Percentiles rank a stretch among this genome's conserved stretches.
Conservation (phyloP, 2,797 vertebrate species). For the Pseudocheirus occidentalis region DNA sequence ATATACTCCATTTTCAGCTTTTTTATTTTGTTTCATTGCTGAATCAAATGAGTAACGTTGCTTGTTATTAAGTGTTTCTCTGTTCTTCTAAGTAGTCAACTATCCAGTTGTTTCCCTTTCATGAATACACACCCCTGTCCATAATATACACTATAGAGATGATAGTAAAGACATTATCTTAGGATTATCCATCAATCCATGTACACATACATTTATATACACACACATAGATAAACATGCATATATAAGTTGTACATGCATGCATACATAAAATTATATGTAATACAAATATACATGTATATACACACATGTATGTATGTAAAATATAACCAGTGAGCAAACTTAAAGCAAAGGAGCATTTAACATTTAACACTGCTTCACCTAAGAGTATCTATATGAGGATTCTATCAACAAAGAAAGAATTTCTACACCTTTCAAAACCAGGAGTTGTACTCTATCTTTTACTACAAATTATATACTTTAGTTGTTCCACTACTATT, state of each 20-base stretch:
- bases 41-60: background rate
- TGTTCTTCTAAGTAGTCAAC: background rate
- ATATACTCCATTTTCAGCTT: background rate
- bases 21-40: background rate
- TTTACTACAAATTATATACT: background rate
- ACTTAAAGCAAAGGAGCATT: background rate
- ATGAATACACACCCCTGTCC: background rate
- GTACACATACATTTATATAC: too few species aligned
- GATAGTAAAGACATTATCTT: background rate
- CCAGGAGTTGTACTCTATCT: background rate
- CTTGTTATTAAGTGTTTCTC: background rate
- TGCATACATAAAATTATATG: too few species aligned
- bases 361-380: background rate
- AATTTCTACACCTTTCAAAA: background rate
- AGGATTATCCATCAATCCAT: too few species aligned
- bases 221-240: too few species aligned
- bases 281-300: too few species aligned
- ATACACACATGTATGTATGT: too few species aligned
- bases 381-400: background rate
- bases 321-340: too few species aligned
- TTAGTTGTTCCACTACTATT: background rate
- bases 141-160: background rate
- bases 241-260: too few species aligned
- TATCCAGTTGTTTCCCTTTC: background rate
- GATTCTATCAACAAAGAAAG: background rate